These are phyloP conservation scores for Drosophila quadrilineata DNA, from an alignment of 1,140 invertebrate genomes.

Conservation along the genomic window DNA sequence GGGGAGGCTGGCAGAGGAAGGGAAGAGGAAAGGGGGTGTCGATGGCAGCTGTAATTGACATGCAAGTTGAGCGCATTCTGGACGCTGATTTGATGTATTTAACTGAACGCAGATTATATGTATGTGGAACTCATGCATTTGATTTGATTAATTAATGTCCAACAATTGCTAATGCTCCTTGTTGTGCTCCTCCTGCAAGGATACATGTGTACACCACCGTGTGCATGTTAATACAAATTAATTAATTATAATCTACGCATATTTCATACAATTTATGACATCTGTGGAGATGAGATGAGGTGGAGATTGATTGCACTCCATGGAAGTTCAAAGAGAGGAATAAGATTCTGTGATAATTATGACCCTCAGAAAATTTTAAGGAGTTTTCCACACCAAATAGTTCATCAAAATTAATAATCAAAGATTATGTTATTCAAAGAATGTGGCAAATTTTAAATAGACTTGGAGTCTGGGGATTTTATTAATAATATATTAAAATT, in stretches of 20 bases:
- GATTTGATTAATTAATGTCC: constrained; percentile 74
- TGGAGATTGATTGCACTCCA: constrained; percentile 72
- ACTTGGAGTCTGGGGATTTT: too few relatives aligned
- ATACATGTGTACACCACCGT: constrained; percentile 21
- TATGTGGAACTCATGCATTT: constrained; percentile 59
- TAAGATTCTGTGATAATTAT: too few relatives aligned
- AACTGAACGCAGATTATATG: constrained; percentile 59
- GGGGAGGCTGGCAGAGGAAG: neutral
- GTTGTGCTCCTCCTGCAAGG: neutral
- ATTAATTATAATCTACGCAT: constrained; percentile 72
- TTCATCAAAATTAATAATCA: too few relatives aligned
- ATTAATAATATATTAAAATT: too few relatives aligned
- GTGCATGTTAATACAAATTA: constrained; percentile 72
- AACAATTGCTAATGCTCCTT: constrained; percentile 18
- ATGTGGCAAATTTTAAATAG: too few relatives aligned
- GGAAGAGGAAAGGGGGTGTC: neutral
- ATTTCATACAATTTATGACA: constrained; percentile 49
- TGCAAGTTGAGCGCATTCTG: constrained; percentile 64
- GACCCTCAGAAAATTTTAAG: too few relatives aligned
- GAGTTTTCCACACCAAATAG: too few relatives aligned
- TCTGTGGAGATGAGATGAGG: constrained; percentile 57
- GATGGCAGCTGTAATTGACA: constrained; percentile 71
- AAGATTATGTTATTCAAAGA: too few relatives aligned
- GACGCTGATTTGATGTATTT: constrained; percentile 66
- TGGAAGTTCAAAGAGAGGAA: too few relatives aligned